phyloP scores from a whole-genome alignment of 2,797 vertebrate genomes.

The Stomatorhinus walkeri region DNA sequence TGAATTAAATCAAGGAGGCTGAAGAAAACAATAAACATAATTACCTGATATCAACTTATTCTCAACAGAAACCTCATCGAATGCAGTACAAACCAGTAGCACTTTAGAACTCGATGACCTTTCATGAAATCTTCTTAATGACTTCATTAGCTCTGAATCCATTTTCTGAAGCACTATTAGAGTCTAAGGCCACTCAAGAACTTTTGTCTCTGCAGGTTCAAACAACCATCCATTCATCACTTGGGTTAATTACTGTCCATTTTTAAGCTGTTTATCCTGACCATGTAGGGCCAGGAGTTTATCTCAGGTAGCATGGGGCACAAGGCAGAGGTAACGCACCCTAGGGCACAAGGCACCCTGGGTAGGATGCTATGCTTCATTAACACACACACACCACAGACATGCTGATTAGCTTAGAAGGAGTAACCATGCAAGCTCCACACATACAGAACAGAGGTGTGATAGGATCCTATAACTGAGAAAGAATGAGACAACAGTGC shows the following conservation, averaged over 20 bases:
- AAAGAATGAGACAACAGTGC: not conserved
- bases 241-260: not conserved
- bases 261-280: not conserved
- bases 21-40: not conserved
- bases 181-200: not conserved
- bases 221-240: not conserved
- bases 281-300: not conserved
- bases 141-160: not conserved
- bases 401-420: not conserved
- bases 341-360: not conserved
- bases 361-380: not conserved
- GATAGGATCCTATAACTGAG: not conserved
- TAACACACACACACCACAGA: not conserved
- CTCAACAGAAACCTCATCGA: not conserved
- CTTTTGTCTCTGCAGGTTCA: not conserved
- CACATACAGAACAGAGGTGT: not conserved
- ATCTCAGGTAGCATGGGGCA: not conserved
- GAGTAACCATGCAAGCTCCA: not conserved
- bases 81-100: not conserved
- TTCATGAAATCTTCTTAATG: not conserved
- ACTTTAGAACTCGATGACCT: not conserved
- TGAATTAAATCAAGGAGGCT: not conserved
- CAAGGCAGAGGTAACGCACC: not conserved
- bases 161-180: not conserved
- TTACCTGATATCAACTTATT: not conserved